Evolutionary conservation across 2,888 invertebrate genomes (phyloP), one percentile per base, ranked within the genome.

Genomic region (Doris montereyensis): DNA sequence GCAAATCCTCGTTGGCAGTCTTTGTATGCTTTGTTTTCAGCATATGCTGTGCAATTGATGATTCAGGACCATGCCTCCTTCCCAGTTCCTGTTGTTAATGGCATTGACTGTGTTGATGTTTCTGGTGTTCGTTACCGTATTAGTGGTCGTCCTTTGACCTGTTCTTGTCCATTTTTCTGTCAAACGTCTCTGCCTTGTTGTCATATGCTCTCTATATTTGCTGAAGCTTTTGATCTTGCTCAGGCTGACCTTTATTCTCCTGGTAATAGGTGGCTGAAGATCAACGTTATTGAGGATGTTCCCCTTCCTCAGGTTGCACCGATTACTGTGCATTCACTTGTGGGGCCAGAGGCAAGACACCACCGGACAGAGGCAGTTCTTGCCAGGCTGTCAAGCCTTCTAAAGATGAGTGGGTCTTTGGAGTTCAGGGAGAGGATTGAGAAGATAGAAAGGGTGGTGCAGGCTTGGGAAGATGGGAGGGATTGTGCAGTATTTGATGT

Each of bases 381-480:
- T 62, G 62, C 62, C 13, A 62, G 62, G 62, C 62, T 62, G 8
- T 62, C 62, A 62, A 13, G 21, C 62, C 62, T 62, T 62, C 21
- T 62, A 5, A 62, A 62, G 21, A 21, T 8, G 21, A 62, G 62
- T 62, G 62, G 62, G 21, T 62, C 62, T 62, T 24, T 62, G 62
- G 13, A 62, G 62, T 62, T 62, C 62, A 5, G 5, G 62, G 62
- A 62, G 21, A 62, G 62, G 21, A 62, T 62, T 17, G 62, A 62
- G 62, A 62, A 62, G 62, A 24, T 62, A 62, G 62, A 62, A 62
- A 62, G 62, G 62, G 62, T 62, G 8, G 62, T 62, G 62, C 13
- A 62, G 21, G 62, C 62, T 62, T 62, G 62, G 62, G 62, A 62
- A 62, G 62, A 62, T 62, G 62, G 62, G 62, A 62, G 62, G 62